These are phyloP conservation scores for Meghimatium bilineatum DNA, from an alignment of 2,888 invertebrate genomes.

Conservation along the genomic window DNA sequence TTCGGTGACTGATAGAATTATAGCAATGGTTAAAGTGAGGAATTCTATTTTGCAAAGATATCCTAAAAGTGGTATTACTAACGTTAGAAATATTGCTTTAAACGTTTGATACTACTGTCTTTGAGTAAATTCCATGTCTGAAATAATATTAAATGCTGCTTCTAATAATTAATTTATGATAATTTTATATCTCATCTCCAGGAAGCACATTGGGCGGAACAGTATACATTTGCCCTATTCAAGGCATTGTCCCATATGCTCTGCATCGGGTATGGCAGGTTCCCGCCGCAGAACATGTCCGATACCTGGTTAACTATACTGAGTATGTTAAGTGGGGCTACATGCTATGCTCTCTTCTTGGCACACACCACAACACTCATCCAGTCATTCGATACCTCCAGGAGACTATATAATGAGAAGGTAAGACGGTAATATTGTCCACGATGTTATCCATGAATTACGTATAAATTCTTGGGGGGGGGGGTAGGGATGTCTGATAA, in stretches of 20 bases:
- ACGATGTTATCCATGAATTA: too few relatives aligned
- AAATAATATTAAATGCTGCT: not conserved
- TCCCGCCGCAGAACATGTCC: slow-evolving; percentile 97
- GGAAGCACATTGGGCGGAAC: slow-evolving; percentile 98
- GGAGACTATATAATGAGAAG: slow-evolving; percentile 98
- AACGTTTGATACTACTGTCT: too few relatives aligned
- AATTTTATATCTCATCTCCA: slow-evolving; percentile 78
- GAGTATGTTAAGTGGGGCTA: slow-evolving; percentile 98
- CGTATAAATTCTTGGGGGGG: too few relatives aligned
- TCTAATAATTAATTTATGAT: not conserved
- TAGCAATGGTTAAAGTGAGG: too few relatives aligned
- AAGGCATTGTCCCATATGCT: slow-evolving; percentile 99
- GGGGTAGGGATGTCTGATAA: too few relatives aligned
- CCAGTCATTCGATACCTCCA: slow-evolving; percentile 97
- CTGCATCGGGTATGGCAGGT: slow-evolving; percentile 98
- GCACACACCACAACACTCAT: slow-evolving; percentile 99
- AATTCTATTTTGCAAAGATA: too few relatives aligned
- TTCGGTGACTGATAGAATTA: too few relatives aligned
- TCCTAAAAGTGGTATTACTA: too few relatives aligned
- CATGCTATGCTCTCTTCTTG: slow-evolving; percentile 98
- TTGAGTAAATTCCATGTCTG: not conserved
- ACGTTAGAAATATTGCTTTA: too few relatives aligned
- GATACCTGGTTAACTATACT: slow-evolving; percentile 99
- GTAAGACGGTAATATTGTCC: slow-evolving; percentile 79
- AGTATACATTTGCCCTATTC: slow-evolving; percentile 98